Evolutionary conservation across 2,113 vertebrate species (phyloP).

Genomic region (Clarias gariepinus): DNA sequence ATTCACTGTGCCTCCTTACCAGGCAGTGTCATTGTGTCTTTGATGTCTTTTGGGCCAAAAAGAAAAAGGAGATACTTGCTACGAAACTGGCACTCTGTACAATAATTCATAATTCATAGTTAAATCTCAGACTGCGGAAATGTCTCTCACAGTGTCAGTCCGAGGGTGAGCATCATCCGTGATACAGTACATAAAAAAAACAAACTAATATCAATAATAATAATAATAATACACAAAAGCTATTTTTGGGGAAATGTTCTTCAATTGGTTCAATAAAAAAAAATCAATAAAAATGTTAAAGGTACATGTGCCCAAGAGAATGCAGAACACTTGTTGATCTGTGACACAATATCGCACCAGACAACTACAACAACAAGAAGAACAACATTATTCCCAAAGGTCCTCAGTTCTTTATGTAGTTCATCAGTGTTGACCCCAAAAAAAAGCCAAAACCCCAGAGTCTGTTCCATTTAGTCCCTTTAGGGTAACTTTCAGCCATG

Average conservation of each 20-base stretch:
- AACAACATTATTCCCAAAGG: not conserved
- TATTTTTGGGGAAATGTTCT: not conserved
- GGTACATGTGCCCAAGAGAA: slow-evolving; percentile 15
- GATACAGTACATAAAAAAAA: not conserved
- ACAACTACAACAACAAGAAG: not conserved
- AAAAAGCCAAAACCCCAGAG: not conserved
- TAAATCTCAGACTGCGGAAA: not conserved
- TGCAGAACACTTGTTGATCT: slow-evolving; percentile 1
- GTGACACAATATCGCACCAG: slow-evolving; percentile 67
- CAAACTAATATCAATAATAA: not conserved
- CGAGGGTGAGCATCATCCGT: not conserved
- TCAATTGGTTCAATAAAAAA: not conserved
- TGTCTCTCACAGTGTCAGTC: not conserved
- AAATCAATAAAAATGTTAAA: slow-evolving; percentile 37
- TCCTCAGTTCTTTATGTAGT: not conserved
- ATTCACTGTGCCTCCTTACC: not conserved
- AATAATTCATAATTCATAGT: not conserved
- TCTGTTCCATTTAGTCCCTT: slow-evolving; percentile 8
- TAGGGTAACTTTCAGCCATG: slow-evolving; percentile 2
- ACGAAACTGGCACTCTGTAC: not conserved
- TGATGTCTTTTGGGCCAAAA: not conserved
- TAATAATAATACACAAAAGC: not conserved
- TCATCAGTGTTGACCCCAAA: not conserved
- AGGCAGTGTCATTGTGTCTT: not conserved
- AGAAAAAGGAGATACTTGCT: not conserved